A percentile compares a stretch with the other conserved stretches of the same genome.
These are phyloP conservation scores for Gryon sp. DNA, from an alignment of 1,140 invertebrate species.

Conservation along the genomic window DNA sequence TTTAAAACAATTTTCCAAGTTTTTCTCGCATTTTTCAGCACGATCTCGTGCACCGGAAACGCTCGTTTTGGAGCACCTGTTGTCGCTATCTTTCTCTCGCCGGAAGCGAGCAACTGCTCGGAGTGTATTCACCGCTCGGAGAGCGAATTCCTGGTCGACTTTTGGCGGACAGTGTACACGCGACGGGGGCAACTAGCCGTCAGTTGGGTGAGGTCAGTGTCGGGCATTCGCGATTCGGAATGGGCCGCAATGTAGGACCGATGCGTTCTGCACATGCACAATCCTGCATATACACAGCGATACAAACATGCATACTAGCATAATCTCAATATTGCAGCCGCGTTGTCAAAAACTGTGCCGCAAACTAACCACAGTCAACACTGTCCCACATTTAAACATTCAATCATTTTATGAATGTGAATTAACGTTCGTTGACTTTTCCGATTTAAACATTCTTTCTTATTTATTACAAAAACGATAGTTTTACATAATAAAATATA, in stretches of 20 bases:
- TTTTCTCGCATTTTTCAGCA: slow-evolving; percentile 42
- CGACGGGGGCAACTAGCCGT: slow-evolving; percentile 61
- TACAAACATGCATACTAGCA: slow-evolving; percentile 9
- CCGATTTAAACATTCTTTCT: no score
- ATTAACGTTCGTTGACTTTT: no score
- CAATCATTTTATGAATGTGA: slow-evolving; percentile 7
- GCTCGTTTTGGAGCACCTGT: slow-evolving; percentile 58
- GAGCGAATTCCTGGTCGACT: slow-evolving; percentile 73
- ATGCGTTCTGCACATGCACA: slow-evolving; percentile 57
- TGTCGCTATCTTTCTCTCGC: slow-evolving; percentile 52
- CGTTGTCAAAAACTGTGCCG: slow-evolving; percentile 55
- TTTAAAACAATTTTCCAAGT: slow-evolving; percentile 39
- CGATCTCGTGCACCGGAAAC: slow-evolving; percentile 58
- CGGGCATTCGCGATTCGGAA: slow-evolving; percentile 76
- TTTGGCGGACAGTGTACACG: slow-evolving; percentile 76
- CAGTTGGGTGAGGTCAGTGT: slow-evolving; percentile 79
- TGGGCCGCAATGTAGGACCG: slow-evolving; percentile 71
- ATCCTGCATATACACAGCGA: slow-evolving; percentile 24
- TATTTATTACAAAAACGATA: no score
- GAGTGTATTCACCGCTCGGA: slow-evolving; percentile 61
- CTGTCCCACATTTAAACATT: slow-evolving; percentile 36
- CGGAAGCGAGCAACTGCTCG: slow-evolving; percentile 59
- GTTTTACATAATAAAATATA: no score
- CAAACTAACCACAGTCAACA: slow-evolving; percentile 54
- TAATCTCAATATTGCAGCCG: slow-evolving; percentile 47